A percentile compares a stretch with the other conserved stretches of the same genome.
Conservation (phyloP, 2,888 invertebrate species). For the Melieria picta region DNA sequence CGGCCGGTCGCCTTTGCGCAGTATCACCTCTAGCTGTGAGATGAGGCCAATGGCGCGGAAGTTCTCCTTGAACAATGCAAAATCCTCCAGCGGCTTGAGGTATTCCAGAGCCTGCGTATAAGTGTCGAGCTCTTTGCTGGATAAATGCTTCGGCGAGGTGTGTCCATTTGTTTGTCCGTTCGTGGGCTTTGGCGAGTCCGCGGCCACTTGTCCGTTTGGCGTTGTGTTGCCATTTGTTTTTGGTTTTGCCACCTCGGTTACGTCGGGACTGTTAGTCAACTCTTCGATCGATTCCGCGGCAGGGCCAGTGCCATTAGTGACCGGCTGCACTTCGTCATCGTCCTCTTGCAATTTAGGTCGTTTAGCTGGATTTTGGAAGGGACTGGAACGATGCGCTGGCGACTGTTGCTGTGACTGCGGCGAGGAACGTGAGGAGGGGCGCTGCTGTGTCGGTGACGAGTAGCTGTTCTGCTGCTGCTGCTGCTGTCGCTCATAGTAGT, state of each 20-base stretch:
- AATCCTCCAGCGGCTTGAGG: constrained; percentile 61
- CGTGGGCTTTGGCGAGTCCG: constrained; percentile 25
- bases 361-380: constrained; percentile 41
- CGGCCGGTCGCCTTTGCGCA: constrained; percentile 52
- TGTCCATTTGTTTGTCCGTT: constrained; percentile 48
- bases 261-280: constrained; percentile 31
- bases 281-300: constrained; percentile 39
- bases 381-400: constrained; percentile 33
- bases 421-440: constrained; percentile 28
- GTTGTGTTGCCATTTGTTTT: constrained; percentile 49
- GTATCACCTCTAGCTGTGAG: constrained; percentile 58
- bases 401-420: constrained; percentile 30
- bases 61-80: constrained; percentile 61
- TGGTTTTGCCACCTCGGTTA: constrained; percentile 31
- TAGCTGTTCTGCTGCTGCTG: constrained; percentile 45
- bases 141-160: constrained; percentile 41
- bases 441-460: constrained; percentile 8
- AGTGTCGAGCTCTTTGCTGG: constrained; percentile 50
- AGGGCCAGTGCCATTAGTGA: constrained; percentile 29
- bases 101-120: constrained; percentile 59
- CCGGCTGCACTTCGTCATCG: constrained; percentile 45
- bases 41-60: constrained; percentile 62
- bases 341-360: constrained; percentile 47
- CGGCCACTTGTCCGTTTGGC: constrained; percentile 15
- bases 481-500: constrained; percentile 55